These are phyloP conservation scores for Podargus strigoides DNA, from an alignment of 2,797 vertebrate species.

Conservation along the genomic window DNA sequence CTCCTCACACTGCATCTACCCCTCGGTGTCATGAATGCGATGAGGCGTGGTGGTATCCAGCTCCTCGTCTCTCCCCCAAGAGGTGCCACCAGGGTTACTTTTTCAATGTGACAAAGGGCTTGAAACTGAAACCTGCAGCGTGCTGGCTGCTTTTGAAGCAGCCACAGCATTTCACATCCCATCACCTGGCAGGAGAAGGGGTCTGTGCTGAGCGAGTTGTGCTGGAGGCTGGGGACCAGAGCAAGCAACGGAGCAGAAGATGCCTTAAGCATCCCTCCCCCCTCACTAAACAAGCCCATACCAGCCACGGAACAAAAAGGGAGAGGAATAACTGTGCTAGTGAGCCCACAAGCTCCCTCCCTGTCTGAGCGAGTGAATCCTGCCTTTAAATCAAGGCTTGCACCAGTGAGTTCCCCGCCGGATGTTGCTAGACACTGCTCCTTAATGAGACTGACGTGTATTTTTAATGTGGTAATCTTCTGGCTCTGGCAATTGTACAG, in stretches of 20 bases:
- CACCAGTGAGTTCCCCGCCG: background rate
- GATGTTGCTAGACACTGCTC: background rate
- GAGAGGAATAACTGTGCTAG: background rate
- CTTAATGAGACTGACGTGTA: constrained; percentile 5
- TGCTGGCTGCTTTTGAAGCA: background rate
- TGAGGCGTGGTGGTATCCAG: background rate
- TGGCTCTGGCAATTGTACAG: constrained; percentile 37
- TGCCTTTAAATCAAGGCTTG: constrained; percentile 16
- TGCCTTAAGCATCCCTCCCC: background rate
- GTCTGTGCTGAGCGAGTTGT: background rate
- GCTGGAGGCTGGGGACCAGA: background rate
- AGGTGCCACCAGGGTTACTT: background rate
- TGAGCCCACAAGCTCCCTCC: background rate
- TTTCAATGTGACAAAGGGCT: background rate
- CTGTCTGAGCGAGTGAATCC: background rate
- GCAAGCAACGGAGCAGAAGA: background rate
- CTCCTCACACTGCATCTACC: background rate
- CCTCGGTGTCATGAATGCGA: rapidly evolving
- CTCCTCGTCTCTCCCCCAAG: background rate
- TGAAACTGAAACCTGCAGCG: background rate
- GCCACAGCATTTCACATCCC: rapidly evolving
- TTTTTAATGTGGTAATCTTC: constrained; percentile 46
- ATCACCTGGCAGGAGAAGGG: rapidly evolving
- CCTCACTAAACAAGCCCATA: rapidly evolving
- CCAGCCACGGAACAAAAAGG: rapidly evolving